Percentiles rank a stretch among this genome's conserved stretches.
Conservation (phyloP, 2,113 vertebrate species). For the Spea bombifrons region DNA sequence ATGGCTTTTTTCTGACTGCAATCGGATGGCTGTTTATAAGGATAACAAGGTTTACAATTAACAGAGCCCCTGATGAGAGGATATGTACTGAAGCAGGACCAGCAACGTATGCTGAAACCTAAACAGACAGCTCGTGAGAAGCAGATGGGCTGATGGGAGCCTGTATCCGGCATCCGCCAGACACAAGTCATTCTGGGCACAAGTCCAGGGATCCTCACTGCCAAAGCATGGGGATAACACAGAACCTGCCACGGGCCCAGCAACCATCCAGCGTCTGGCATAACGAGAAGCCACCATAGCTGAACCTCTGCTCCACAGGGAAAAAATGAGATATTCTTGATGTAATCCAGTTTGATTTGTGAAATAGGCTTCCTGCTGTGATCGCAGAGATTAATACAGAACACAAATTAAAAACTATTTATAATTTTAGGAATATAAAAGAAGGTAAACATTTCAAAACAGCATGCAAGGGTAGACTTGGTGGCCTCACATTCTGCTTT, state of each 20-base stretch:
- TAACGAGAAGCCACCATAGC: background rate
- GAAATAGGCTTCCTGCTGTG: no score
- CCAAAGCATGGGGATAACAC: conserved; percentile 3
- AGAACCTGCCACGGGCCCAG: background rate
- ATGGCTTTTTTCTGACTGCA: conserved; percentile 7
- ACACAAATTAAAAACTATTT: background rate
- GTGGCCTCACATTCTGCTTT: no score
- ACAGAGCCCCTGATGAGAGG: conserved; percentile 32
- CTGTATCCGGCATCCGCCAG: conserved; percentile 44
- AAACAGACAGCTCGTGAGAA: conserved; percentile 42
- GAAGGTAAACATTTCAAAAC: background rate
- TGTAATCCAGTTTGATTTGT: no score
- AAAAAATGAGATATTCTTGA: no score
- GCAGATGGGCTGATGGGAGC: conserved; percentile 45
- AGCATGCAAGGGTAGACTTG: background rate
- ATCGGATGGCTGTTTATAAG: conserved; percentile 24
- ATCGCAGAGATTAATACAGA: background rate
- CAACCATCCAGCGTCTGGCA: conserved; percentile 14
- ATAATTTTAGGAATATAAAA: no score
- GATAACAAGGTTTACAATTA: conserved; percentile 43
- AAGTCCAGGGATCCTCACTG: conserved; percentile 32
- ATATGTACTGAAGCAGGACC: conserved; percentile 39
- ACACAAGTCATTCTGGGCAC: conserved; percentile 38
- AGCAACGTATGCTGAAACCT: conserved; percentile 39
- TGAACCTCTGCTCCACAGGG: background rate